Evolutionary conservation across 2,888 invertebrate genomes (phyloP), one percentile per base, ranked within the genome.

Genomic region (Cremastobaeus sp.): DNA sequence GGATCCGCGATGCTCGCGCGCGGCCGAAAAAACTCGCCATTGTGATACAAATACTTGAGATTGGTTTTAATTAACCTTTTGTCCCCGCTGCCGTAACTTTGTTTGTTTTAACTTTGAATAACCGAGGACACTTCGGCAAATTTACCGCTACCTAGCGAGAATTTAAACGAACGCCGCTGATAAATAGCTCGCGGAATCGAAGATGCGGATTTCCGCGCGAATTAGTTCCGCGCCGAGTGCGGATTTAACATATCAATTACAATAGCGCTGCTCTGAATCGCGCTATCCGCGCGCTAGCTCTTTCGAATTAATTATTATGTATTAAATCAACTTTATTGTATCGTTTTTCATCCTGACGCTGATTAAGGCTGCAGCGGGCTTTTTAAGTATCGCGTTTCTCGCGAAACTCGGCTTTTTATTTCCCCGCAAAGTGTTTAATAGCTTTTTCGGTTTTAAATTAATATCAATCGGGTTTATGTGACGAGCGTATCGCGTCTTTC

Each of bases 11-110:
- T 50, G n/a, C 50, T 43, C 28, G 48, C 34, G 25, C 32, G 30
- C 43, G 34, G 18, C 43, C 35, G 30, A 43, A 54, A 54, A 65
- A 54, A 21, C n/a, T 21, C 28, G 8, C 45, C 54, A 54, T 54
- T 65, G 37, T 45, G 34, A 54, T 47, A 54, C 54, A 54, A 54
- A 54, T 47, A 45, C 54, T 65, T 54, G 20, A 65, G 47, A 65
- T 54, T 37, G 54, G 15, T 20, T 54, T 65, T 65, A 65, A 65
- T 65, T 65, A 47, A 54, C 65, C 65, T 15, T 54, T 65, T 65
- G 45, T 65, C 41, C 34, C 9, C 32, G 18, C 12, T 30, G 43
- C 18, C 45, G 34, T 11, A 3, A 52, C 45, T 35, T 52, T 64
- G 52, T 64, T 64, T 52, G 50, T 30, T 20, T 32, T 4, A 21